A percentile compares a stretch with the other conserved stretches of the same genome.
Evolutionary conservation across 2,888 invertebrate genomes (phyloP).

Genomic region (Platycheirus rosarum): DNA sequence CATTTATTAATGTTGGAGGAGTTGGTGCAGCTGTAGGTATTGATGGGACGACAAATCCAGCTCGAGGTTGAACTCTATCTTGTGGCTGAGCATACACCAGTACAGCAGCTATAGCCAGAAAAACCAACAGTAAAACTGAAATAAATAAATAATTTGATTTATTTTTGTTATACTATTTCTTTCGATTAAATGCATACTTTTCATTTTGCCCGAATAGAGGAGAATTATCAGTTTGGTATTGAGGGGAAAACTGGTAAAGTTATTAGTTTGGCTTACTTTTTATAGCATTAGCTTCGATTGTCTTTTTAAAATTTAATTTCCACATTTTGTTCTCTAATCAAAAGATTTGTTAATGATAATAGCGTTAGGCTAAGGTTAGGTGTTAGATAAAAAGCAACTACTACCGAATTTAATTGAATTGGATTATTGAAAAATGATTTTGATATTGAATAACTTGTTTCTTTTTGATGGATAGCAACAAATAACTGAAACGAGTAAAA

Average conservation of each 20-base stretch:
- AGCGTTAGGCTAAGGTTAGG: background rate
- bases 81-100: constrained; percentile 16
- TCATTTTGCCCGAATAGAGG: background rate
- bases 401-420: background rate
- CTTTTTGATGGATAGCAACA: no score
- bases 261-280: background rate
- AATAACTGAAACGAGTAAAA: no score
- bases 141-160: background rate
- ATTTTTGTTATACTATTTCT: background rate
- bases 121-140: constrained; percentile 13
- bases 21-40: constrained; percentile 29
- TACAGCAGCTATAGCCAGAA: constrained; percentile 8
- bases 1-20: constrained; percentile 10
- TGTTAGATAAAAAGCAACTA: background rate
- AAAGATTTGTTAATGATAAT: background rate
- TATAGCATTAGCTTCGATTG: background rate
- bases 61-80: background rate
- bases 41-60: constrained; percentile 16
- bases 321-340: background rate
- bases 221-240: background rate
- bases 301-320: constrained; percentile 1
- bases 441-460: no score
- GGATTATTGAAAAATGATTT: background rate
- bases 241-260: background rate
- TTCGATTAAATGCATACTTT: background rate